Evolutionary conservation across 1,140 invertebrate genomes (phyloP).

Genomic region (Mercenaria mercenaria): DNA sequence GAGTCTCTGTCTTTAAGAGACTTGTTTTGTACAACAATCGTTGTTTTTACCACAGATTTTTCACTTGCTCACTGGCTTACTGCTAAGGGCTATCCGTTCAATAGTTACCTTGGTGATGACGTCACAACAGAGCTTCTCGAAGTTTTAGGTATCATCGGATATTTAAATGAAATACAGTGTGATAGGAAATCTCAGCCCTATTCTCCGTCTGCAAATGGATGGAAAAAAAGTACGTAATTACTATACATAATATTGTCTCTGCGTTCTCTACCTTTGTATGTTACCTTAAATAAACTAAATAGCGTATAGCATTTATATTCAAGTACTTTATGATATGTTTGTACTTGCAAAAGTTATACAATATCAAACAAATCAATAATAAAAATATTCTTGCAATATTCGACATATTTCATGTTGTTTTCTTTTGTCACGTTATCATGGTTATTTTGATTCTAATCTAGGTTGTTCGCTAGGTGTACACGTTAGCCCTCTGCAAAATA

Average conservation of each 20-base stretch:
- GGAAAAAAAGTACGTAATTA: constrained; percentile 10
- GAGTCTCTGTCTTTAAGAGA: no score
- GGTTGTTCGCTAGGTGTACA: not conserved
- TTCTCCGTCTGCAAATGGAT: not conserved
- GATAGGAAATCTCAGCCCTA: not conserved
- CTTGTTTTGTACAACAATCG: no score
- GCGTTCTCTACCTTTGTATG: no score
- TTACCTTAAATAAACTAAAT: not conserved
- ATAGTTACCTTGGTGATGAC: not conserved
- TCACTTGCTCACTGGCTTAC: not conserved
- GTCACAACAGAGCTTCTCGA: constrained; percentile 15
- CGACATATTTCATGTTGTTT: no score
- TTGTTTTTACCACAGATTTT: not conserved
- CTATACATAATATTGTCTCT: no score
- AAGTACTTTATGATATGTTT: not conserved
- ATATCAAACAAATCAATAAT: no score
- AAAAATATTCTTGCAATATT: no score
- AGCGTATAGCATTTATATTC: not conserved
- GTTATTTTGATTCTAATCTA: not conserved
- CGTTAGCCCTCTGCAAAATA: not conserved
- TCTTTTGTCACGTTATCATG: no score
- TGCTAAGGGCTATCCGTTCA: not conserved
- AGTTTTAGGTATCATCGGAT: not conserved
- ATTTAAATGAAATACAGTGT: not conserved
- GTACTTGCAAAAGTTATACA: not conserved